Evolutionary conservation across 1,140 invertebrate genomes (phyloP).

Genomic region (Matsumurasca onukii): DNA sequence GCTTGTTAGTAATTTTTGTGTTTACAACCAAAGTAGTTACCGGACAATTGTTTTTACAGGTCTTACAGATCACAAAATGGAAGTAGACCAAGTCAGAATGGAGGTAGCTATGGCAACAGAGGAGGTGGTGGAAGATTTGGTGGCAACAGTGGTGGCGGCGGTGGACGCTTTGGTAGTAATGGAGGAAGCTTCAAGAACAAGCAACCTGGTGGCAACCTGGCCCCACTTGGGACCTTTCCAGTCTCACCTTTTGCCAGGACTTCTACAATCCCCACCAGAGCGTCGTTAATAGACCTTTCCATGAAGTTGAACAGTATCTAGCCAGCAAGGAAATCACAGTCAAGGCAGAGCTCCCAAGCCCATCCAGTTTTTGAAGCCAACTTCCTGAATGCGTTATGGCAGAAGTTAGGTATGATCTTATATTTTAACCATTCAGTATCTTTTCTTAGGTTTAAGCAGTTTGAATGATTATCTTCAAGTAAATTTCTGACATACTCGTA

Average conservation of each 20-base stretch:
- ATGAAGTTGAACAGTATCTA: constrained; percentile 77
- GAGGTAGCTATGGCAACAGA: constrained; percentile 38
- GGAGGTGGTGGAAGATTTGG: constrained; percentile 20
- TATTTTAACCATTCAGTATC: too few relatives aligned
- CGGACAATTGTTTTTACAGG: too few relatives aligned
- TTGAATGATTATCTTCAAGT: too few relatives aligned
- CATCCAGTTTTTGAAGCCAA: constrained; percentile 78
- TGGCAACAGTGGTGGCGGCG: constrained; percentile 25
- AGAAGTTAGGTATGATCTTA: constrained; percentile 67
- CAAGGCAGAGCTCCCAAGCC: constrained; percentile 73
- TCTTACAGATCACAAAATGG: too few relatives aligned
- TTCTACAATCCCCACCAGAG: constrained; percentile 58
- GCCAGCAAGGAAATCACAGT: constrained; percentile 79
- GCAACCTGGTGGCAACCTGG: constrained; percentile 56
- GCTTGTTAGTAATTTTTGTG: too few relatives aligned
- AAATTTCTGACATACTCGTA: too few relatives aligned
- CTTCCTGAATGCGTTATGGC: constrained; percentile 77
- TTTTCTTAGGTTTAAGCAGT: too few relatives aligned
- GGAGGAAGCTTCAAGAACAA: constrained; percentile 41
- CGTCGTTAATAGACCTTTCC: constrained; percentile 56
- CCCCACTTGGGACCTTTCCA: constrained; percentile 56
- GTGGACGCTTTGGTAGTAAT: constrained; percentile 32
- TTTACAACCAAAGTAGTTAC: too few relatives aligned
- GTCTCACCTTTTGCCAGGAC: constrained; percentile 59
- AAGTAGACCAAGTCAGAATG: not conserved